Evolutionary conservation across 2,113 vertebrate species (phyloP).

Genomic region (Leptobrachium ailaonicum): DNA sequence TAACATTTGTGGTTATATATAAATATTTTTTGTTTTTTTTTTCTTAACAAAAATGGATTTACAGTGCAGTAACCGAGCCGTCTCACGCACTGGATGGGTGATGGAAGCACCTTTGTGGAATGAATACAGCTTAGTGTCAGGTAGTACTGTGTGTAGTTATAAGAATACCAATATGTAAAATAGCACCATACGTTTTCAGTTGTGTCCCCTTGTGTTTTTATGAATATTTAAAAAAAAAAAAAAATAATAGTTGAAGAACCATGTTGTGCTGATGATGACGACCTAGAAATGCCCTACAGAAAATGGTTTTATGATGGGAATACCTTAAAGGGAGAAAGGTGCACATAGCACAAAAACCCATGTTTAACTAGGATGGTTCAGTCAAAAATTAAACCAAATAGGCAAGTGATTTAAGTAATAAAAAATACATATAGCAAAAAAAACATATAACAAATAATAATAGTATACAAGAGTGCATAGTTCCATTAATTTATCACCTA

Average conservation of each 20-base stretch:
- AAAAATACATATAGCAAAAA: too few species aligned
- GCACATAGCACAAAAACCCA: too few species aligned
- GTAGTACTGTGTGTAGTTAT: conserved; percentile 46
- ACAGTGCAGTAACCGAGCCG: conserved; percentile 70
- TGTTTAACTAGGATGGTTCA: too few species aligned
- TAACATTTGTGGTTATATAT: conserved; percentile 67
- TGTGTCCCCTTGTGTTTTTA: neutral
- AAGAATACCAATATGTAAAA: conserved; percentile 9
- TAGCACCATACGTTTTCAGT: conserved; percentile 48
- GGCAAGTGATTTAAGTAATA: too few species aligned
- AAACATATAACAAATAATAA: too few species aligned
- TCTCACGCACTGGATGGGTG: conserved; percentile 49
- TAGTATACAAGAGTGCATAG: too few species aligned
- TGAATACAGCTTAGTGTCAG: conserved; percentile 24
- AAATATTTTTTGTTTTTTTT: conserved; percentile 63
- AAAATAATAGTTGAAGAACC: neutral
- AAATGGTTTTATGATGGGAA: too few species aligned
- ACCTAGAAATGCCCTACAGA: too few species aligned
- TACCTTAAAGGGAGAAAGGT: too few species aligned
- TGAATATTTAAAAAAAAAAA: neutral
- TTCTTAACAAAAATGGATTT: conserved; percentile 57
- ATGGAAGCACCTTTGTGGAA: conserved; percentile 52
- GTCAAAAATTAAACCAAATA: too few species aligned
- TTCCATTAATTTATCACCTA: too few species aligned
- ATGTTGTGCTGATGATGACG: too few species aligned